A percentile compares a stretch with the other conserved stretches of the same genome.
These are phyloP conservation scores for Syrista parreyssii DNA, from an alignment of 2,888 invertebrate genomes.

Conservation along the genomic window DNA sequence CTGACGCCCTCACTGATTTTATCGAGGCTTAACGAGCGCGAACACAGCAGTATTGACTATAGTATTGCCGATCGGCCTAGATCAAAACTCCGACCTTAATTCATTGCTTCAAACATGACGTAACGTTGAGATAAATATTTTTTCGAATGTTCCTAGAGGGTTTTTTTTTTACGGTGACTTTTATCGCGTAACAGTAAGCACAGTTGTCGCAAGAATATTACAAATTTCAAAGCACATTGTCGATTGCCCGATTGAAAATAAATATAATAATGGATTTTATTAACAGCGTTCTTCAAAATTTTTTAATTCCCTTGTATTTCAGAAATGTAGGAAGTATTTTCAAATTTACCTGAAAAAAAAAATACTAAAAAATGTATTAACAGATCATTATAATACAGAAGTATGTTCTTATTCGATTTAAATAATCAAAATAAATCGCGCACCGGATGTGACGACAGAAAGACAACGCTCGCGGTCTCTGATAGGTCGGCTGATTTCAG, in stretches of 20 bases:
- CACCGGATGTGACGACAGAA: neutral
- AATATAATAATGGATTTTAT: neutral
- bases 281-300: neutral
- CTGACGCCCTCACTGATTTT: constrained; percentile 23
- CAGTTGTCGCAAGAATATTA: neutral
- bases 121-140: neutral
- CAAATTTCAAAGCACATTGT: neutral
- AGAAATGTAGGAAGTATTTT: neutral
- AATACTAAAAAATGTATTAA: neutral
- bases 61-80: constrained; percentile 33
- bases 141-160: constrained; percentile 22
- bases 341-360: neutral
- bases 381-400: neutral
- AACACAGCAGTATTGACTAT: constrained; percentile 13
- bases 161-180: neutral
- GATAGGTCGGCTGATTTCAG: neutral
- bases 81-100: constrained; percentile 37
- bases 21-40: constrained; percentile 34
- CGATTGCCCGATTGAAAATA: neutral
- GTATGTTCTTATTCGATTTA: neutral
- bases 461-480: neutral
- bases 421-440: neutral
- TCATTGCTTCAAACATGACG: constrained; percentile 32
- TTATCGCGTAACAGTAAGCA: neutral
- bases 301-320: neutral